These are phyloP conservation scores for Eremobia ochroleuca DNA, from an alignment of 2,888 invertebrate genomes.

Conservation along the genomic window DNA sequence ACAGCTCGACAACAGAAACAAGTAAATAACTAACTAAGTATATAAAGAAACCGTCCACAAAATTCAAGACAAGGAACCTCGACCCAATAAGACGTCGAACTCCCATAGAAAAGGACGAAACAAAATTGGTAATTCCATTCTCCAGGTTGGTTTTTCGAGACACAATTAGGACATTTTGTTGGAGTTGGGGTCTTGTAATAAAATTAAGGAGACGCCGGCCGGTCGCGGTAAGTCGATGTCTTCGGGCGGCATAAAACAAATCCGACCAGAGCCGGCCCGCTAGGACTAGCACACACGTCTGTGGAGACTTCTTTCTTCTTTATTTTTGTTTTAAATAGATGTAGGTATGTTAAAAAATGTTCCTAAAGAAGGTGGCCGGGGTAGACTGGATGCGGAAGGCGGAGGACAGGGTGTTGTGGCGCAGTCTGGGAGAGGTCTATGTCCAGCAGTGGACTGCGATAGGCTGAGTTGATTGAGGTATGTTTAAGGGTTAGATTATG, in stretches of 20 bases:
- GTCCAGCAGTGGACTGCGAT: no score
- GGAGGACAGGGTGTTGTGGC: no score
- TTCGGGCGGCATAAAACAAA: constrained; percentile 89
- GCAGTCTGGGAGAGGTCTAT: no score
- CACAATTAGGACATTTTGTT: constrained; percentile 89
- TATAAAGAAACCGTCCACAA: constrained; percentile 47
- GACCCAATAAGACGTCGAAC: constrained; percentile 64
- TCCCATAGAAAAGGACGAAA: constrained; percentile 69
- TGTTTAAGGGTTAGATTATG: background rate
- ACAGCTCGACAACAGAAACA: constrained; percentile 33
- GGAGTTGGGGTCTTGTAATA: constrained; percentile 87
- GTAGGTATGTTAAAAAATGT: background rate
- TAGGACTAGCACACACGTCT: constrained; percentile 66
- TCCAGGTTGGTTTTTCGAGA: constrained; percentile 85
- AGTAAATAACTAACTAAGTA: constrained; percentile 41
- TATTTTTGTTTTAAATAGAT: constrained; percentile 27
- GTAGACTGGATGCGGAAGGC: no score
- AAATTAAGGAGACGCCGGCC: constrained; percentile 89
- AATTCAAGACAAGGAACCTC: constrained; percentile 44
- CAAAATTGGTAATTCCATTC: constrained; percentile 84
- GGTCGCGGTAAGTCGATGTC: constrained; percentile 87
- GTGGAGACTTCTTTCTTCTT: constrained; percentile 71
- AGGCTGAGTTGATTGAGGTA: no score
- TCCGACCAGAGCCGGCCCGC: constrained; percentile 82
- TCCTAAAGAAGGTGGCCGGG: no score